phyloP scores from a whole-genome alignment of 2,888 invertebrate species.

The Rotaria magnacalcarata region DNA sequence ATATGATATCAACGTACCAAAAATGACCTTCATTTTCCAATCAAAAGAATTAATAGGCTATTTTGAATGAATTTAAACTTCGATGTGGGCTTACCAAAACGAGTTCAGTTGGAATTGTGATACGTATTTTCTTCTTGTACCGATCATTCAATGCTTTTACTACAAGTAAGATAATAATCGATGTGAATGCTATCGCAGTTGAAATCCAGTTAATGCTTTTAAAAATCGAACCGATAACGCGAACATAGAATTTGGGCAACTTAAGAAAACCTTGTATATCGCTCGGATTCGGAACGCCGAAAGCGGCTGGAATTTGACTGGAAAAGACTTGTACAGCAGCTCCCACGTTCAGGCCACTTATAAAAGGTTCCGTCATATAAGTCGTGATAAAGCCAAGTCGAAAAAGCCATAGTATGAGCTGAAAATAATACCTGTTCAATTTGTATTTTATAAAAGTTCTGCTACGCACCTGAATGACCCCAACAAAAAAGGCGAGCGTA shows the following conservation, averaged over 20 bases:
- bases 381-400: constrained; percentile 55
- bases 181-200: neutral
- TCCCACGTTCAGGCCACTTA: constrained; percentile 55
- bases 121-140: neutral
- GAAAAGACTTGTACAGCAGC: constrained; percentile 54
- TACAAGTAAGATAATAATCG: neutral
- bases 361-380: constrained; percentile 56
- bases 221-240: neutral
- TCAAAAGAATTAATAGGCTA: too few species aligned
- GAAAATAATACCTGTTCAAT: neutral
- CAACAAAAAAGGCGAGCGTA: neutral
- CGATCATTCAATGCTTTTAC: neutral
- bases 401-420: constrained; percentile 39
- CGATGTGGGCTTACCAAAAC: neutral
- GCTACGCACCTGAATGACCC: neutral
- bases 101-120: neutral
- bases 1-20: neutral
- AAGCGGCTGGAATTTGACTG: constrained; percentile 53
- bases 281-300: constrained; percentile 50
- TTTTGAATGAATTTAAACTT: too few species aligned
- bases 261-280: neutral
- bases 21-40: neutral
- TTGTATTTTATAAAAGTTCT: neutral
- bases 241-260: neutral
- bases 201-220: neutral